Base-by-base conservation (phyloP, 2,113 vertebrate species). In the Nibea albiflora region DNA sequence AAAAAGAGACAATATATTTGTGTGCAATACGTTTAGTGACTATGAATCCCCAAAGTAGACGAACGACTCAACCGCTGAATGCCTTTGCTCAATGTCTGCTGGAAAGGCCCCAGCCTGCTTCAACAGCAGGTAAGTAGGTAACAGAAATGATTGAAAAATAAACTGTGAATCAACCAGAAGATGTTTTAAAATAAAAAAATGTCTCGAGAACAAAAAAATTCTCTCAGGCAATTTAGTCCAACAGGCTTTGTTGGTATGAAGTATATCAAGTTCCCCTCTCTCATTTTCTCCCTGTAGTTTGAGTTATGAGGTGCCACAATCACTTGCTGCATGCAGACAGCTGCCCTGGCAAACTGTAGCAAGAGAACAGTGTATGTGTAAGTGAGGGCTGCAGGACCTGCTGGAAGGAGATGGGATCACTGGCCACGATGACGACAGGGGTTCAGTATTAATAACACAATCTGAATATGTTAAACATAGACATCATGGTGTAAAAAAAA, bases 321-420 rank as follows among this genome's bases (percentile, higher is more conserved):
- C 84, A 90, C 88, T 85, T 88, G 88, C 79, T 73, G 47, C 73
- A 76, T 76, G 75, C 74, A 75, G 74, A 90, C 92, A 93, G 91
- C 93, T 92, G 92, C 78, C 71, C 70, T 80, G 83, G 90, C 87
- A 92, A 79, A 90, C 81, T 76, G 75, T 81, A 78, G 85, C 81
- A 88, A 89, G 73, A 47, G 65, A 78, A 46, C 72, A 78, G 78
- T 74, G 81, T 24, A 85, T 53, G 54, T 39, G 8, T 39, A 70
- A 81, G 83, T 28, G 52, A 70, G 56, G 63, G 57, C 76, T 63
- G 84, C 56, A 57, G 44, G 47, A 61, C 19, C 52, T 62, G 49
- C 66, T 78, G 61, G 35, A 52, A 7, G 24, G 64, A 57, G 47
- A 58, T 19, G 39, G 20, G 50, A 68, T 75, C 69, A 47, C 12